These are phyloP conservation scores for Stegana nigrithorax DNA, from an alignment of 2,888 invertebrate species.

Conservation along the genomic window DNA sequence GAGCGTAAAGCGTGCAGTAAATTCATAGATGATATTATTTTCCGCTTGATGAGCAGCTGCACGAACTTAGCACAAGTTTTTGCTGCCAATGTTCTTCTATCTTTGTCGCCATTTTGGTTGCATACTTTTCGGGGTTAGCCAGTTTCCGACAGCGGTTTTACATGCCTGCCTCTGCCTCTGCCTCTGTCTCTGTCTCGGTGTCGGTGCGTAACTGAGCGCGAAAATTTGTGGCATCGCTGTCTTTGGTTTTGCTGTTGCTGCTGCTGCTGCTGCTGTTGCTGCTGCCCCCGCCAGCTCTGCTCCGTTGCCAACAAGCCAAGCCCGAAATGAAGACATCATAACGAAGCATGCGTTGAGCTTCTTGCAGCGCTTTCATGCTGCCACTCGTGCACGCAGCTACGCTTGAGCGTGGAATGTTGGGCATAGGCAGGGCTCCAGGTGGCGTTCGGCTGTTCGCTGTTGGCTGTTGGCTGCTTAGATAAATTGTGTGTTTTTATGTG, in stretches of 20 bases:
- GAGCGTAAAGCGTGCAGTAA: conserved; percentile 22
- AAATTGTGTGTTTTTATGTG: too few relatives aligned
- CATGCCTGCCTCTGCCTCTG: conserved; percentile 1
- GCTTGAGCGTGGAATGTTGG: too few relatives aligned
- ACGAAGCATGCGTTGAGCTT: too few relatives aligned
- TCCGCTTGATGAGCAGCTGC: conserved; percentile 61
- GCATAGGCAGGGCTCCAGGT: too few relatives aligned
- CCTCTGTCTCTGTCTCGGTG: conserved; percentile 33
- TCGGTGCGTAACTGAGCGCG: conserved; percentile 60
- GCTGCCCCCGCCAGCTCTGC: conserved; percentile 7
- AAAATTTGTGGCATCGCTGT: conserved; percentile 28
- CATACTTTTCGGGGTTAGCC: conserved; percentile 1
- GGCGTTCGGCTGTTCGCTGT: conserved; percentile 53
- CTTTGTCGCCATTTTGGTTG: too few relatives aligned
- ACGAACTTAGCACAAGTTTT: too few relatives aligned
- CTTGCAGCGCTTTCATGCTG: too few relatives aligned
- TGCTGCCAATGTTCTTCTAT: too few relatives aligned
- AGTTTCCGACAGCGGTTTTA: not conserved
- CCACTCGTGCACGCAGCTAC: too few relatives aligned
- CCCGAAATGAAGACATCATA: too few relatives aligned
- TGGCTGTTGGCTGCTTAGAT: too few relatives aligned
- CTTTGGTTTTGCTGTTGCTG: conserved; percentile 26
- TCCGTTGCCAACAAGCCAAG: conserved; percentile 37
- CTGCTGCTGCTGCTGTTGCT: conserved; percentile 8
- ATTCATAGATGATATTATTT: conserved; percentile 61